Conservation (phyloP, 2,797 vertebrate genomes). For the Echiichthys vipera region DNA sequence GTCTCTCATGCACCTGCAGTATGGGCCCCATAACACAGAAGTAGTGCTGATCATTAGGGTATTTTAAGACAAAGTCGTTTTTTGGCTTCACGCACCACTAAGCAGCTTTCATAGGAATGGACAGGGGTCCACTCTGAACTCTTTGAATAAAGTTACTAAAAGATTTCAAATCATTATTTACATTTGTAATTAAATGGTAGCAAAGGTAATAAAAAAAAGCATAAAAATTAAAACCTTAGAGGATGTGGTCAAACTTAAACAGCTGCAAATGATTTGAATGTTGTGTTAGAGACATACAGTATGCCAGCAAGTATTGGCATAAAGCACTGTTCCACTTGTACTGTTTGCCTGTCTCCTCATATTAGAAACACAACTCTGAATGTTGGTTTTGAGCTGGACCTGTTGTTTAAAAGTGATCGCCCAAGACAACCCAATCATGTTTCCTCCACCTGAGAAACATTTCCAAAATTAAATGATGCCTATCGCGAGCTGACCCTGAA, state of each 20-base stretch:
- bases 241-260: constrained; percentile 13
- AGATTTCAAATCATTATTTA: neutral
- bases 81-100: no score
- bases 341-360: neutral
- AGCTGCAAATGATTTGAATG: neutral
- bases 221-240: constrained; percentile 6
- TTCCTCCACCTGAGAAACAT: neutral
- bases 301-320: neutral
- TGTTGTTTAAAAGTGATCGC: neutral
- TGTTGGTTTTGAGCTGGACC: neutral
- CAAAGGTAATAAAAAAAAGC: constrained; percentile 3
- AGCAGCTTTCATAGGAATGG: no score
- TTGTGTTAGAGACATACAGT: constrained; percentile 3
- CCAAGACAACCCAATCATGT: neutral
- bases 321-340: neutral
- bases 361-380: neutral
- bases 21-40: no score
- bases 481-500: neutral
- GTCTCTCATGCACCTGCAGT: no score
- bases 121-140: no score
- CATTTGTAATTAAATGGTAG: neutral
- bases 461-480: neutral
- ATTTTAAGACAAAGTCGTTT: no score
- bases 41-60: no score
- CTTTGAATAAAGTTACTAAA: no score